Evolutionary conservation across 1,140 invertebrate species (phyloP).

Genomic region (Chelonus insularis): DNA sequence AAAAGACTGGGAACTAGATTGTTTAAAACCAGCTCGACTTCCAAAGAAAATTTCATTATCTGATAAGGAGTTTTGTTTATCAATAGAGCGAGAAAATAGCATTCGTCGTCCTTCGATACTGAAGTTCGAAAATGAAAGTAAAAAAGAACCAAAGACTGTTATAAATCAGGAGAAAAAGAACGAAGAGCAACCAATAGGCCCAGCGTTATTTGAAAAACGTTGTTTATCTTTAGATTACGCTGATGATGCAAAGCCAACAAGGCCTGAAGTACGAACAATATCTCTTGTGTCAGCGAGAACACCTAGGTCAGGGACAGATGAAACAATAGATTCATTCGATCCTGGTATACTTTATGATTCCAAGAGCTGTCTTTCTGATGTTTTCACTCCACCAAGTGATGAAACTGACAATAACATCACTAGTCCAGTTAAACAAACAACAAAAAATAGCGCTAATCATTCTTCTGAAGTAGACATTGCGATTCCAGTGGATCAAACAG

Average conservation of each 20-base stretch:
- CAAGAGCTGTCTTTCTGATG: slow-evolving; percentile 48
- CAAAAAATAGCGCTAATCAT: slow-evolving; percentile 34
- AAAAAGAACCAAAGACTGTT: neutral
- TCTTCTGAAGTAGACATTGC: slow-evolving; percentile 45
- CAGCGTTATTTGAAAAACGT: slow-evolving; percentile 50
- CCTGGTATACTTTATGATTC: slow-evolving; percentile 40
- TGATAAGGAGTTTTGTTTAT: slow-evolving; percentile 56
- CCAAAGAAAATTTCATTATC: slow-evolving; percentile 53
- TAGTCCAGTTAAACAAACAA: slow-evolving; percentile 4
- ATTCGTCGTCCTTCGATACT: slow-evolving; percentile 36
- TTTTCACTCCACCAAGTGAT: slow-evolving; percentile 44
- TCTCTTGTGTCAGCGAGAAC: slow-evolving; percentile 47
- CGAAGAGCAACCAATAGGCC: slow-evolving; percentile 25
- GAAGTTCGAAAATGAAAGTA: slow-evolving; percentile 1
- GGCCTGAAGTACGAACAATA: slow-evolving; percentile 41
- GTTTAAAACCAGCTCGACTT: slow-evolving; percentile 37
- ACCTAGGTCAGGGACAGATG: slow-evolving; percentile 39
- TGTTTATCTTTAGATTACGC: slow-evolving; percentile 54
- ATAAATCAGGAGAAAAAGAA: neutral
- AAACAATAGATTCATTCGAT: slow-evolving; percentile 36
- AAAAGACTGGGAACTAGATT: slow-evolving; percentile 37
- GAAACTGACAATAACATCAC: slow-evolving; percentile 4
- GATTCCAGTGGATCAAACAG: slow-evolving; percentile 45
- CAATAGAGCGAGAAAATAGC: slow-evolving; percentile 54
- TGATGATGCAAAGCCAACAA: slow-evolving; percentile 49